These are phyloP conservation scores for Nothobranchius kuhntae DNA, from an alignment of 2,113 vertebrate genomes.

Conservation along the genomic window DNA sequence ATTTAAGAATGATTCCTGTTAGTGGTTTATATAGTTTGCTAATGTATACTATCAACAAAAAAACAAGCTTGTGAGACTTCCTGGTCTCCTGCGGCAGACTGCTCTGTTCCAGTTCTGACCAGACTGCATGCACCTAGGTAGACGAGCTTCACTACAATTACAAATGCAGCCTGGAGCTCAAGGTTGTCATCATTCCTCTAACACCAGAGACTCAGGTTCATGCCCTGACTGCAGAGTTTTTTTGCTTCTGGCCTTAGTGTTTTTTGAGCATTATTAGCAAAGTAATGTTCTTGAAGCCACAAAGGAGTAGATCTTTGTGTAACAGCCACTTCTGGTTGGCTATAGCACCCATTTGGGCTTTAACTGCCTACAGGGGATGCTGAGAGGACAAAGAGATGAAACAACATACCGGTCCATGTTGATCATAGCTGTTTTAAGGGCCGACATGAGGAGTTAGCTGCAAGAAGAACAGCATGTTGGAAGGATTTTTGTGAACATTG, in stretches of 20 bases:
- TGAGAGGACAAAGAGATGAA: constrained; percentile 10
- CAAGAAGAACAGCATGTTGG: constrained; percentile 1
- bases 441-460: constrained; percentile 6
- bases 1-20: too few species aligned
- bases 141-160: constrained; percentile 43
- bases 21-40: neutral
- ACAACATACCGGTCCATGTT: neutral
- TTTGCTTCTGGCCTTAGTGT: constrained; percentile 22
- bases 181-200: constrained; percentile 9
- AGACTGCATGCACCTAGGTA: constrained; percentile 35
- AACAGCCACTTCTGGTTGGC: constrained; percentile 15
- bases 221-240: constrained; percentile 26
- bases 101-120: constrained; percentile 38
- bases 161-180: constrained; percentile 37
- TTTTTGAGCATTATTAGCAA: constrained; percentile 42
- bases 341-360: constrained; percentile 14
- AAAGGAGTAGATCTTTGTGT: constrained; percentile 12
- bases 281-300: constrained; percentile 20
- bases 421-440: neutral
- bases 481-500: neutral
- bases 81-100: constrained; percentile 19
- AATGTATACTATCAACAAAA: constrained; percentile 1
- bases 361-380: constrained; percentile 21
- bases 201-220: constrained; percentile 30
- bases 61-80: neutral